phyloP scores from a whole-genome alignment of 1,140 invertebrate genomes.

The Chironomus tepperi region DNA sequence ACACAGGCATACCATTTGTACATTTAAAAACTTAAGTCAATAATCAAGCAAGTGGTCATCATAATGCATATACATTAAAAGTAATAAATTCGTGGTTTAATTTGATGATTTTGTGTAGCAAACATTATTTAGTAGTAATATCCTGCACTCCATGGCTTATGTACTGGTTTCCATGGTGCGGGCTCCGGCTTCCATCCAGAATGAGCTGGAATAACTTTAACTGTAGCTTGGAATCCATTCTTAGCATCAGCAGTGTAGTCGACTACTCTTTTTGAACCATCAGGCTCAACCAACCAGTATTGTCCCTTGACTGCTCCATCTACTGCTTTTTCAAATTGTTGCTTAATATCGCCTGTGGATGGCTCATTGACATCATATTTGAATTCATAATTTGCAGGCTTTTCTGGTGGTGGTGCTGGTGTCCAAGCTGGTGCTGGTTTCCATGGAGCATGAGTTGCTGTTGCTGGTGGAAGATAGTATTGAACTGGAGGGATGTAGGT shows the following conservation, averaged over 20 bases:
- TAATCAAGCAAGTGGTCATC: no score
- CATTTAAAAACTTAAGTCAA: no score
- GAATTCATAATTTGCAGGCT: conserved; percentile 49
- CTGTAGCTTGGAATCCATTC: conserved; percentile 42
- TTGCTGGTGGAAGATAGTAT: no score
- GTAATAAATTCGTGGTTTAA: background rate
- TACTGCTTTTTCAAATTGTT: conserved; percentile 55
- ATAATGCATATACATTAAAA: background rate
- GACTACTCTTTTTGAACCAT: conserved; percentile 45
- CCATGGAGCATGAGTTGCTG: no score
- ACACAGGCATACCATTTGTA: no score
- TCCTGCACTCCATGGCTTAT: no score
- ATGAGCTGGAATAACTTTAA: conserved; percentile 31
- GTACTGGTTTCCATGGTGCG: background rate
- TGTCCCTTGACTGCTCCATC: conserved; percentile 61
- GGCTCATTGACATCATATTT: conserved; percentile 64
- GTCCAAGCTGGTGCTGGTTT: background rate
- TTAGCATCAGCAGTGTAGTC: conserved; percentile 40
- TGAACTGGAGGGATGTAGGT: no score
- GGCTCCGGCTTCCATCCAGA: background rate
- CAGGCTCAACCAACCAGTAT: conserved; percentile 64
- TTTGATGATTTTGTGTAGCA: background rate
- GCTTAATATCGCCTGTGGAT: conserved; percentile 60
- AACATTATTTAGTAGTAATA: background rate
- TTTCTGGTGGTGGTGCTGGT: conserved; percentile 30